phyloP scores from a whole-genome alignment of 2,888 invertebrate species.

The Uloborus plumipes region DNA sequence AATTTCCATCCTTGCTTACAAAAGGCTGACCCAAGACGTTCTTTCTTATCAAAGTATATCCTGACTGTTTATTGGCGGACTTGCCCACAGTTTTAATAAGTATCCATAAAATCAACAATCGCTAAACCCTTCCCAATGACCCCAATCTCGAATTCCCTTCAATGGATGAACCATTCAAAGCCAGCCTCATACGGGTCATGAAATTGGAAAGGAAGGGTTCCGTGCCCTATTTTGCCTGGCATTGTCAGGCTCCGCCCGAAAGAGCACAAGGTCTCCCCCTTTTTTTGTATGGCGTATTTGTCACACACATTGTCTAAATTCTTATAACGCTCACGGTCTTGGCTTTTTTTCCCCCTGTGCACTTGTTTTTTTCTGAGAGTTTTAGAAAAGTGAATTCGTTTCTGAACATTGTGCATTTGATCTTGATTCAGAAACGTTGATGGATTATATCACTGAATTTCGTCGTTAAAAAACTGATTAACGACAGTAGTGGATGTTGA shows the following conservation, averaged over 20 bases:
- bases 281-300: slow-evolving; percentile 34
- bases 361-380: too few relatives aligned
- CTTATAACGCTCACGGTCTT: slow-evolving; percentile 30
- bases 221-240: slow-evolving; percentile 24
- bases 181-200: slow-evolving; percentile 44
- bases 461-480: too few relatives aligned
- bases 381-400: too few relatives aligned
- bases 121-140: slow-evolving; percentile 49
- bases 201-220: slow-evolving; percentile 57
- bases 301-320: slow-evolving; percentile 45
- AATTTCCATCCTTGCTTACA: slow-evolving; percentile 21
- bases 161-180: slow-evolving; percentile 39
- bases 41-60: slow-evolving; percentile 9
- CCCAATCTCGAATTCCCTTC: slow-evolving; percentile 32
- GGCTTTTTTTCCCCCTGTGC: too few relatives aligned
- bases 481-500: too few relatives aligned
- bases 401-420: too few relatives aligned
- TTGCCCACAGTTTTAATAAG: slow-evolving; percentile 48
- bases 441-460: too few relatives aligned
- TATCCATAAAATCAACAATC: slow-evolving; percentile 44
- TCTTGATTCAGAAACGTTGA: too few relatives aligned
- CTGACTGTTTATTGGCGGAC: slow-evolving; percentile 14
- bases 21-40: slow-evolving; percentile 36
- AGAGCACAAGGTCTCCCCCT: slow-evolving; percentile 24
- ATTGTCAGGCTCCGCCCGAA: slow-evolving; percentile 28